Evolutionary conservation across 2,888 invertebrate genomes (phyloP).

Genomic region (Pteria penguin): DNA sequence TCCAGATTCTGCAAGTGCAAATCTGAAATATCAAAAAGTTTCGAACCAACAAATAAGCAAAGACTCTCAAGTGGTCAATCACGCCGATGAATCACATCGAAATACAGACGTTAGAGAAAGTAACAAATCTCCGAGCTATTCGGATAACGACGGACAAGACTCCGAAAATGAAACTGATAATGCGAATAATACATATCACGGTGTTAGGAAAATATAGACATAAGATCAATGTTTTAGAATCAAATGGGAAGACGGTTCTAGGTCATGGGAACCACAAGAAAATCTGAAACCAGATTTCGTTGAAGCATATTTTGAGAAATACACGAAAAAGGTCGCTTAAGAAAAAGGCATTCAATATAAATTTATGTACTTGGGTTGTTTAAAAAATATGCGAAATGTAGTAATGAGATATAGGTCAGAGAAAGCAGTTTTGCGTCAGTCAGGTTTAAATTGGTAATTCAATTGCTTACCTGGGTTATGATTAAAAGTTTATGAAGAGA

Average conservation of each 20-base stretch:
- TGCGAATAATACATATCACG: background rate
- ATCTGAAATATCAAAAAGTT: too few relatives aligned
- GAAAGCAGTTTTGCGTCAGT: background rate
- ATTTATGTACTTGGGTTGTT: too few relatives aligned
- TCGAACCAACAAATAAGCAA: background rate
- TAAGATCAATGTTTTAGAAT: background rate
- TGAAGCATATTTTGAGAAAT: background rate
- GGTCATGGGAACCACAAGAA: constrained; percentile 16
- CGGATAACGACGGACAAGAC: background rate
- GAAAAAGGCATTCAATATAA: background rate
- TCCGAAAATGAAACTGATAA: background rate
- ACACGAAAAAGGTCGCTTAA: background rate
- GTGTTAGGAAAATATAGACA: background rate
- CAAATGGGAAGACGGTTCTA: constrained; percentile 7
- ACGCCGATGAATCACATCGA: background rate
- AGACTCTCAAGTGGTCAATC: background rate
- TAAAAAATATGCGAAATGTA: too few relatives aligned
- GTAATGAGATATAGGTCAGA: too few relatives aligned
- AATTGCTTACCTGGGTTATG: background rate
- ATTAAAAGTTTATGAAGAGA: background rate
- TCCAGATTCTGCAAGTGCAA: too few relatives aligned
- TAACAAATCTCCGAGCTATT: background rate
- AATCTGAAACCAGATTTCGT: background rate
- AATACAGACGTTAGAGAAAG: background rate
- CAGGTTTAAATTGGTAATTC: background rate